Evolutionary conservation across 2,113 vertebrate species (phyloP).

Genomic region (Mustela nigripes): DNA sequence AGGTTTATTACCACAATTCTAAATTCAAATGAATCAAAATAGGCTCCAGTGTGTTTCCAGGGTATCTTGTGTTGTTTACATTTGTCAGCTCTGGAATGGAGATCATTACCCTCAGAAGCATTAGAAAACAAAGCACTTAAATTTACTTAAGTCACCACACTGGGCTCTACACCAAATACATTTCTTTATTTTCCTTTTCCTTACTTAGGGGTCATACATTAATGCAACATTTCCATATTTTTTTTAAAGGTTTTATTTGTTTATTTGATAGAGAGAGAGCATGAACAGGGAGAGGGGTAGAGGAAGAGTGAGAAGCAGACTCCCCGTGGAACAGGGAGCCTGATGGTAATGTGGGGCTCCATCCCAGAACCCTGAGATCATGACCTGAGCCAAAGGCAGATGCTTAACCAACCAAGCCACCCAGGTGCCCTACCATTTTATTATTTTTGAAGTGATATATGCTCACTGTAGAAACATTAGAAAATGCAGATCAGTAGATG

Average conservation of each 20-base stretch:
- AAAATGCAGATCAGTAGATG: background rate
- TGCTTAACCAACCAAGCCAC: background rate
- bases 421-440: background rate
- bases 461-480: background rate
- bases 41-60: background rate
- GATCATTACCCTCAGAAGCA: background rate
- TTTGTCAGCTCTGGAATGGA: background rate
- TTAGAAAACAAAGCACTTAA: background rate
- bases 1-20: slow-evolving; percentile 39
- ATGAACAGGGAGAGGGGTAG: background rate
- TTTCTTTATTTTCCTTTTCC: background rate
- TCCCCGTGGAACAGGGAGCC: background rate
- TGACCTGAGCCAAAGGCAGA: background rate
- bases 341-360: background rate
- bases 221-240: background rate
- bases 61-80: background rate
- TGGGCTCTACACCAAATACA: too few species aligned
- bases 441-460: background rate
- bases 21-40: slow-evolving; percentile 31
- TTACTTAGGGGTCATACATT: background rate
- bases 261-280: background rate
- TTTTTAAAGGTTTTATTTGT: background rate
- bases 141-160: background rate
- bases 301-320: background rate
- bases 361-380: background rate